These are phyloP conservation scores for Caradrina clavipalpis DNA, from an alignment of 2,888 invertebrate species.

Conservation along the genomic window DNA sequence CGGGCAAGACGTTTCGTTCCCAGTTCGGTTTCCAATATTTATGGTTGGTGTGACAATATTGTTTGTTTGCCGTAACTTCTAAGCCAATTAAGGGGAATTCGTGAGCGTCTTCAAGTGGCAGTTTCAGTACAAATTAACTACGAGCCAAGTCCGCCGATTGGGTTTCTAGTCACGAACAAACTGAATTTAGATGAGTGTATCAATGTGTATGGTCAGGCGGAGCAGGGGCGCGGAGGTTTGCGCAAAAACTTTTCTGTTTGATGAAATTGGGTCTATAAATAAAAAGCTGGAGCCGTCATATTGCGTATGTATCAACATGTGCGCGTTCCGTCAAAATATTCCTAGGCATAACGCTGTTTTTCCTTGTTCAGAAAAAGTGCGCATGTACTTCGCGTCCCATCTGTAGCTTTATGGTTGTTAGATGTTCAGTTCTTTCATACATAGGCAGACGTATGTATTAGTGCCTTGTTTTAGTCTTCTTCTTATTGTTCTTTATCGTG, in stretches of 20 bases:
- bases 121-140: constrained; percentile 82
- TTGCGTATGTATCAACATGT: constrained; percentile 60
- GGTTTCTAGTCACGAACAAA: constrained; percentile 82
- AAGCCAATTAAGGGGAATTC: constrained; percentile 79
- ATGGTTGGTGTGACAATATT: constrained; percentile 71
- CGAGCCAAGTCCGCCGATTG: constrained; percentile 75
- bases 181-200: constrained; percentile 87
- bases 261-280: constrained; percentile 74
- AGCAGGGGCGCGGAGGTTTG: constrained; percentile 65
- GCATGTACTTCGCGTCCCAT: constrained; percentile 37
- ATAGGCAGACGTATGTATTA: constrained; percentile 5
- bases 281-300: constrained; percentile 63
- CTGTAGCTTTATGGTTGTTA: constrained; percentile 32
- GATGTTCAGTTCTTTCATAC: constrained; percentile 31
- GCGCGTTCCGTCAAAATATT: constrained; percentile 54
- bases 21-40: constrained; percentile 64
- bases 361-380: constrained; percentile 43
- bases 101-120: constrained; percentile 79
- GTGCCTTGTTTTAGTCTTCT: not conserved
- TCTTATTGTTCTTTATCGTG: no score
- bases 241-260: constrained; percentile 73
- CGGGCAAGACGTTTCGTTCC: constrained; percentile 39
- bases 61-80: constrained; percentile 74
- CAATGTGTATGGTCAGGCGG: constrained; percentile 79
- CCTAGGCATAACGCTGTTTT: constrained; percentile 37